Conservation (phyloP, 64 coral and sea anemone genomes). For the Actinia tenebrosa region DNA sequence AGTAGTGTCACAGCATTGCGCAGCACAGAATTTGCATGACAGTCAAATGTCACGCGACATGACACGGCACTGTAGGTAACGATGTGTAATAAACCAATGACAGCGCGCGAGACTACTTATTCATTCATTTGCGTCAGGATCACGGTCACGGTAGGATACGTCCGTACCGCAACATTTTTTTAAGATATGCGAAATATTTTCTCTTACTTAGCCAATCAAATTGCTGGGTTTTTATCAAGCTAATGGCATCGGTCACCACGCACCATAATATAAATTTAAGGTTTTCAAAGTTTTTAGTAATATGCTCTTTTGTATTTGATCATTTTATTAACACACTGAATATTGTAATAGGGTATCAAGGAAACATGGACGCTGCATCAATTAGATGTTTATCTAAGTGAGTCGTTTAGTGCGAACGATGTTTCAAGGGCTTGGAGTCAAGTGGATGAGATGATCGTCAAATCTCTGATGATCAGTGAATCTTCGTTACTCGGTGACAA, state of each 20-base stretch:
- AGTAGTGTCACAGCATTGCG: too few species aligned
- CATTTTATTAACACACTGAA: neutral
- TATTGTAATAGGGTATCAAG: neutral
- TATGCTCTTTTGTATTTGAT: neutral
- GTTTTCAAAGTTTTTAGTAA: neutral
- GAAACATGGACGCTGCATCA: conserved; percentile 26
- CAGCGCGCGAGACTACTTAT: too few species aligned
- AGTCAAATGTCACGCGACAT: too few species aligned
- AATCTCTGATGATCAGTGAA: neutral
- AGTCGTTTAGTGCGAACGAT: neutral
- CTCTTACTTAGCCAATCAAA: neutral
- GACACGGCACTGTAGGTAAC: too few species aligned
- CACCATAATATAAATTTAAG: too few species aligned
- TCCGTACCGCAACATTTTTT: neutral
- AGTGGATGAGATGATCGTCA: neutral
- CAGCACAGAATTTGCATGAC: too few species aligned
- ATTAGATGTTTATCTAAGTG: neutral
- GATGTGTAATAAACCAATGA: too few species aligned
- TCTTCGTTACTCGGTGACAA: neutral
- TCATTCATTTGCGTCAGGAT: too few species aligned
- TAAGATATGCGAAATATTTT: neutral
- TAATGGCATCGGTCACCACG: neutral
- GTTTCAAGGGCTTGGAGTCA: neutral
- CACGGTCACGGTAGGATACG: too few species aligned
- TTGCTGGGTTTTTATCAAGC: neutral